Evolutionary conservation across 2,113 vertebrate species (phyloP), one percentile per base, ranked within the genome.

Genomic region (Scomber colias): DNA sequence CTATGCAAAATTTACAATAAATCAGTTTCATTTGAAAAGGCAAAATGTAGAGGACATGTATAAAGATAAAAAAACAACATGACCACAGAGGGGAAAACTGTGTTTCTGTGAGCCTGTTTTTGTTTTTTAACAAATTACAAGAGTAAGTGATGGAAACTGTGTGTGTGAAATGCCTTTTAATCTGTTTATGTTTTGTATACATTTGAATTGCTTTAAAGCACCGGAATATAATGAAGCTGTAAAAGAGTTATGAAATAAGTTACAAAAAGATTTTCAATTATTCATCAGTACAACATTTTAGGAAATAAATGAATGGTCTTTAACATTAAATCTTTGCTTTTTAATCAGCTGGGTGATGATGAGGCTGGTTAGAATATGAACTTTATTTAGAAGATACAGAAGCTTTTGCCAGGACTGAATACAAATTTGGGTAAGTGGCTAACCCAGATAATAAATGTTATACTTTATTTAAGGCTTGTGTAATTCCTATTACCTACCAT

Each of bases 121-220:
- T 19, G 7, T 24, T 3, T 8, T 27, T 35, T 6, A 4, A 0
- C 35, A 17, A 27, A 44, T 50, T 40, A 57, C 30, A 17, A 30
- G 13, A 57, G 11, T 30, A 55, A 69, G 12, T 9, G 15, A 57
- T 24, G 2, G 50, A 59, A 59, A 63, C 7, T 76, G 61, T 35
- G 16, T 48, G 27, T 35, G 19, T 57, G 30, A 77, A 76, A 81
- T 31, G 0, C 6, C 56, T 62, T 80, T 77, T 62, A 56, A 65
- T 59, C 45, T 79, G 15, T 44, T 40, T 24, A 17, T 45, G 5
- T 63, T 80, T 80, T 40, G 27, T 35, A n/a, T 31, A 53, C 11
- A 54, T 55, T 48, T 44, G 2, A 73, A 51, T 66, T 56, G 59
- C 11, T 70, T 76, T 56, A 53, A 70, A 81, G 50, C 12, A 21